Conservation (phyloP, 2,797 vertebrate genomes). For the Lateolabrax maculatus region DNA sequence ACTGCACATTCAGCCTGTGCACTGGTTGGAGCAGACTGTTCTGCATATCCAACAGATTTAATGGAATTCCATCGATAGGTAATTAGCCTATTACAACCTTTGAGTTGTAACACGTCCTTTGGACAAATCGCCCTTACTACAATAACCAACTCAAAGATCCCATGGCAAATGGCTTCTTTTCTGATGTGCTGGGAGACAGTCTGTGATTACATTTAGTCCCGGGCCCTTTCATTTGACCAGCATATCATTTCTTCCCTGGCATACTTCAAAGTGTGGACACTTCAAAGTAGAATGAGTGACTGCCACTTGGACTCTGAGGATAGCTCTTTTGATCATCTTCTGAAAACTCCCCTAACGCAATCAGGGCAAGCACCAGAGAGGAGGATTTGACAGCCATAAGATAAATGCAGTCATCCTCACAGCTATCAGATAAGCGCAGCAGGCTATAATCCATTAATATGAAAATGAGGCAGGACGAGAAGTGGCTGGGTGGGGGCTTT, state of each 20-base stretch:
- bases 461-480: slow-evolving; percentile 76
- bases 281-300: slow-evolving; percentile 82
- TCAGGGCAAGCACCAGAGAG: slow-evolving; percentile 74
- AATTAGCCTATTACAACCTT: slow-evolving; percentile 81
- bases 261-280: slow-evolving; percentile 82
- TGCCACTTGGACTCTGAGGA: slow-evolving; percentile 82
- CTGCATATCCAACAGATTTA: slow-evolving; percentile 65
- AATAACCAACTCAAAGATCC: slow-evolving; percentile 65
- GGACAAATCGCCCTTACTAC: slow-evolving; percentile 68
- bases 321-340: slow-evolving; percentile 84
- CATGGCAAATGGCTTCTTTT: slow-evolving; percentile 73
- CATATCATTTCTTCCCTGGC: slow-evolving; percentile 78
- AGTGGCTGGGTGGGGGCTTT: slow-evolving; percentile 60
- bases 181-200: slow-evolving; percentile 77
- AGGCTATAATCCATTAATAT: slow-evolving; percentile 83
- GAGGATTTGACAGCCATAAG: slow-evolving; percentile 83
- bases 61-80: slow-evolving; percentile 69
- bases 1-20: slow-evolving; percentile 38
- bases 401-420: slow-evolving; percentile 84
- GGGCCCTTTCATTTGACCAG: slow-evolving; percentile 81
- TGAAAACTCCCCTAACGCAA: slow-evolving; percentile 79
- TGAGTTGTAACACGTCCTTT: slow-evolving; percentile 66
- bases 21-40: slow-evolving; percentile 18
- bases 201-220: slow-evolving; percentile 80
- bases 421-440: slow-evolving; percentile 85